These are phyloP conservation scores for Pandion haliaetus DNA, from an alignment of 2,113 vertebrate species.

Conservation along the genomic window DNA sequence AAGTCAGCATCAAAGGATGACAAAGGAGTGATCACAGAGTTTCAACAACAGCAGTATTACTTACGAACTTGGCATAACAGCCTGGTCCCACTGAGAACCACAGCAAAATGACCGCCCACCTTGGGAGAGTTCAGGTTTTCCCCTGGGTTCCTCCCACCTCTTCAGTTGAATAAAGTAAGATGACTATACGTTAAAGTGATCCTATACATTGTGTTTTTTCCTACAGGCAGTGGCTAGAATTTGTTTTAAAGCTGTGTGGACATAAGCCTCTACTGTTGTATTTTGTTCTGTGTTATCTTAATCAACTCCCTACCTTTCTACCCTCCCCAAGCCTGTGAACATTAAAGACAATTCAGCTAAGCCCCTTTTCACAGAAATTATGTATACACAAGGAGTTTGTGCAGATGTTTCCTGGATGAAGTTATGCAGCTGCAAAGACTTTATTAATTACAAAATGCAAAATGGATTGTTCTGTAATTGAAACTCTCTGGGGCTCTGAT, in stretches of 20 bases:
- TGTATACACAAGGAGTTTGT: constrained; percentile 45
- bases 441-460: constrained; percentile 78
- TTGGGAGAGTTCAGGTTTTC: neutral
- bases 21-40: neutral
- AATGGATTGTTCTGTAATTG: constrained; percentile 72
- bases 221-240: neutral
- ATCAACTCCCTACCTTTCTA: neutral
- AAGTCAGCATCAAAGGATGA: neutral
- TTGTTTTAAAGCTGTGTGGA: neutral
- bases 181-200: neutral
- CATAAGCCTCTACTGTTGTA: neutral
- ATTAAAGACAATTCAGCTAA: constrained; percentile 46
- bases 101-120: neutral
- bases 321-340: neutral
- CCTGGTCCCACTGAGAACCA: neutral
- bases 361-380: constrained; percentile 46
- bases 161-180: neutral
- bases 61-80: fast-evolving
- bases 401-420: constrained; percentile 74
- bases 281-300: neutral
- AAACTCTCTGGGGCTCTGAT: constrained; percentile 57
- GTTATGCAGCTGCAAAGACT: constrained; percentile 73
- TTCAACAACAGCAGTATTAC: neutral
- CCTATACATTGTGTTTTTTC: neutral
- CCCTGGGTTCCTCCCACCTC: neutral